Evolutionary conservation across 1,140 invertebrate genomes (phyloP).

Genomic region (Drosophila tani): DNA sequence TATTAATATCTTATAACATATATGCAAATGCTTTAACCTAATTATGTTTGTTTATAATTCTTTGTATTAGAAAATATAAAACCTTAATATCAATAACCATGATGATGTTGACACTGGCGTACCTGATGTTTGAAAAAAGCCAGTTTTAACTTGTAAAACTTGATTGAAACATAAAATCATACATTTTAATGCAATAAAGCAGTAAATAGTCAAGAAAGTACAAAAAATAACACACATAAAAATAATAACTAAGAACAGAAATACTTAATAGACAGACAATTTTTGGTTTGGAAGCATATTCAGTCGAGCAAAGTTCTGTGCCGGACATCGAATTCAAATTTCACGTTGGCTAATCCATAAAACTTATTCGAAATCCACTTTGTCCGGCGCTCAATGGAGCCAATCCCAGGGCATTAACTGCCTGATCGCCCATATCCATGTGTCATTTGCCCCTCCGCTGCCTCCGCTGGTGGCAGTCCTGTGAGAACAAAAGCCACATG

Average conservation of each 20-base stretch:
- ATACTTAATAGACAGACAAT: no score
- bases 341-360: conserved; percentile 8
- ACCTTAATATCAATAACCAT: neutral
- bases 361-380: conserved; percentile 24
- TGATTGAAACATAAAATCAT: no score
- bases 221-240: no score
- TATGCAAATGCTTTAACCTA: neutral
- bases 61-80: neutral
- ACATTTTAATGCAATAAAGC: no score
- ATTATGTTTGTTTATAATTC: neutral
- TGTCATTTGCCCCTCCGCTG: conserved; percentile 13
- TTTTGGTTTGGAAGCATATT: neutral
- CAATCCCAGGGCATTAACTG: conserved; percentile 27
- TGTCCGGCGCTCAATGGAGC: conserved; percentile 24
- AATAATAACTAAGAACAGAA: neutral
- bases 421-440: conserved; percentile 24
- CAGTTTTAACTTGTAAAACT: neutral
- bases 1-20: neutral
- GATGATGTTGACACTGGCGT: neutral
- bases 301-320: no score
- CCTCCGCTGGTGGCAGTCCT: neutral
- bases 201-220: no score
- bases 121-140: neutral
- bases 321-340: neutral
- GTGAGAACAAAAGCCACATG: conserved; percentile 41